These are phyloP conservation scores for Penaeus vannamei DNA, from an alignment of 1,140 invertebrate species.

Conservation along the genomic window DNA sequence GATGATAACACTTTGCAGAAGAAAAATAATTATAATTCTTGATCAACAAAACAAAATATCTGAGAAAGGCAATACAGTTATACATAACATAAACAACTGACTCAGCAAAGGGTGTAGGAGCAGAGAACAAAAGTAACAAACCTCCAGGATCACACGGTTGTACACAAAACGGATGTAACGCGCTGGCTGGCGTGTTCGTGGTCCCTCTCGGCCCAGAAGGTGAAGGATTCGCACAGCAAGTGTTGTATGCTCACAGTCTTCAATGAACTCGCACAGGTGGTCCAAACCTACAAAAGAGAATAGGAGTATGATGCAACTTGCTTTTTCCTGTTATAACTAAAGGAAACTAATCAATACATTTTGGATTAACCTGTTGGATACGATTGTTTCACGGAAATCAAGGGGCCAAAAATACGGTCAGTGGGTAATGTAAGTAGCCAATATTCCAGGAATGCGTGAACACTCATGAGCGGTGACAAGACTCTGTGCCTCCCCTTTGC, in stretches of 20 bases:
- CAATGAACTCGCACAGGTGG: constrained; percentile 99
- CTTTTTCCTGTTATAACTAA: no score
- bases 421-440: no score
- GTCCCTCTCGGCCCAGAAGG: constrained; percentile 97
- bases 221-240: constrained; percentile 97
- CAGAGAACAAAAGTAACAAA: constrained; percentile 5
- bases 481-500: no score
- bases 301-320: no score
- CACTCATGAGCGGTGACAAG: no score
- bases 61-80: background rate
- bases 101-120: background rate
- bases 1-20: background rate
- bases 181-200: constrained; percentile 92
- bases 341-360: no score
- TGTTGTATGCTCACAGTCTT: constrained; percentile 98
- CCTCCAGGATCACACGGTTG: constrained; percentile 96
- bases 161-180: constrained; percentile 99
- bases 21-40: no score
- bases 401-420: no score
- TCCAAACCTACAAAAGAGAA: constrained; percentile 79
- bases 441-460: no score
- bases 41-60: no score
- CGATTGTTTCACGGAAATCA: no score
- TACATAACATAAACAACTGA: background rate
- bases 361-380: no score